Evolutionary conservation across 2,797 vertebrate species (phyloP), one percentile per base, ranked within the genome.

Genomic region (Sebastes elongatus): DNA sequence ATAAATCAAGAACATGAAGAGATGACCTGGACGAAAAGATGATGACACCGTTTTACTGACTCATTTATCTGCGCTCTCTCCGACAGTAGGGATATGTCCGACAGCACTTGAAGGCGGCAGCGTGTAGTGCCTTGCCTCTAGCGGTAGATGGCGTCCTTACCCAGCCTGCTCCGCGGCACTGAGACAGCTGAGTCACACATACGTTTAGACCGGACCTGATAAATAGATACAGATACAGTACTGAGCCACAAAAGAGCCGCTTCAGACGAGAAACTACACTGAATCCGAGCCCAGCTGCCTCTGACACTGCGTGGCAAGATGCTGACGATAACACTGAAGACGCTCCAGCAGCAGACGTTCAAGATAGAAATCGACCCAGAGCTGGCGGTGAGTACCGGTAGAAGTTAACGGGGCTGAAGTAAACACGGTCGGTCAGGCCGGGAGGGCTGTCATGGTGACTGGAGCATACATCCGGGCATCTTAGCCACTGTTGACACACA

Each of bases 271-370:
- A 74, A 65, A 79, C 30, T 52, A 18, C 62, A 59, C 18, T 23
- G 6, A 16, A 27, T 49, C 3, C 14, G 30, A 67, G 35, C 74
- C 23, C 61, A 30, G 38, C 82, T 35, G 55, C 53, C 10, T 46
- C 27, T 53, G 61, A 63, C 60, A 30, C 14, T 52, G 53, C 63
- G 22, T 35, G 14, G 74, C 82, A 91, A 89, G 59, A 96, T 96
- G 96, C 85, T 96, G 93, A 94, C 92, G 72, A 92, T 96, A 78
- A 96, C 95, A 42, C 81, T 96, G 86, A 96, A 96, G 91, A 96
- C 96, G 61, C 95, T 96, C 61, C 95, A 96, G 62, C 96, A 96
- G 85, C 96, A 96, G 81, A 96, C 96, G 49, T 96, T 96, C 85
- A 95, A 94, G 78, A 93, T 96, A 70, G 86, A 95, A 66, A 94